These are phyloP conservation scores for Chionodraco myersi DNA, from an alignment of 2,113 vertebrate species.

Conservation along the genomic window DNA sequence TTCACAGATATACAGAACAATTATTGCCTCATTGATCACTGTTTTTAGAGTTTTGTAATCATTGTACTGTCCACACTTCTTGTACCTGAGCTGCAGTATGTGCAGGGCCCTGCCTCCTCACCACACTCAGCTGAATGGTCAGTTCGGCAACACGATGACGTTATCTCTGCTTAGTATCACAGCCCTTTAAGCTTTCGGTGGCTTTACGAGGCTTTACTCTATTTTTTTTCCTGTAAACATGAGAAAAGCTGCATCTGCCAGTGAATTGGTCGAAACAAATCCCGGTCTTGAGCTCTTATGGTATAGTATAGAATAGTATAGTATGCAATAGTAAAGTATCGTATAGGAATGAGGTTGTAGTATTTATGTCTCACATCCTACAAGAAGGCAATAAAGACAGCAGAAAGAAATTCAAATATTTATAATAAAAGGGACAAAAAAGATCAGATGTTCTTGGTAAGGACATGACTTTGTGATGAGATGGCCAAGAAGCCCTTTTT, in stretches of 20 bases:
- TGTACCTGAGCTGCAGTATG: constrained; percentile 34
- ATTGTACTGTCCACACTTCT: constrained; percentile 2
- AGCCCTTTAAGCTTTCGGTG: constrained; percentile 57
- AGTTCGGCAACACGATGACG: constrained; percentile 74
- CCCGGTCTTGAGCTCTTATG: neutral
- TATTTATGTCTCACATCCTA: neutral
- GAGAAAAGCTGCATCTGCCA: constrained; percentile 37
- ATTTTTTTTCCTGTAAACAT: constrained; percentile 41
- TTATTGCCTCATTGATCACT: neutral
- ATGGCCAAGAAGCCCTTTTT: neutral
- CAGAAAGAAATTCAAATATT: neutral
- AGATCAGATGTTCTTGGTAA: neutral
- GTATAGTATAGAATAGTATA: neutral
- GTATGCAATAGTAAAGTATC: neutral
- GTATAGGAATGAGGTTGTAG: constrained; percentile 1
- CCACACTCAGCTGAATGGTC: constrained; percentile 64
- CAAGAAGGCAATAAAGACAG: neutral
- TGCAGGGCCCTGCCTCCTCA: constrained; percentile 54
- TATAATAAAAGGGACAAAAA: neutral
- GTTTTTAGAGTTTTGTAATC: neutral
- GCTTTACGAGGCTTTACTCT: constrained; percentile 51
- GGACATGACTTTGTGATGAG: neutral
- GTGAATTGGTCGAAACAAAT: neutral
- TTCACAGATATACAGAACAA: neutral
- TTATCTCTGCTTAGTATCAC: constrained; percentile 74